Evolutionary conservation across 2,888 invertebrate genomes (phyloP).

Genomic region (Sarcophaga carnaria): DNA sequence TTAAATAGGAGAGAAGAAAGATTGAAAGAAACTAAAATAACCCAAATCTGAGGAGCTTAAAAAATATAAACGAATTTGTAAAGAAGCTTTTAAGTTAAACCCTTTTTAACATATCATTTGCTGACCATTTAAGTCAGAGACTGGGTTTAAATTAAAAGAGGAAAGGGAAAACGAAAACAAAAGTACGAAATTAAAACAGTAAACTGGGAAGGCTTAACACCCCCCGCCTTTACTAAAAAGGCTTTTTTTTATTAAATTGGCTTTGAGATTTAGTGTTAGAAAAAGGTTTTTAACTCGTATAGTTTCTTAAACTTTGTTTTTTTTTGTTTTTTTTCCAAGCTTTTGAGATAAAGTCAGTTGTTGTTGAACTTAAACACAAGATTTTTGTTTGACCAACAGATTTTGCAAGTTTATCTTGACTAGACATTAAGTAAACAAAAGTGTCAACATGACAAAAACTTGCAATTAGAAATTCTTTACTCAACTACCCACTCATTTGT

Average conservation of each 20-base stretch:
- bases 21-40: conserved; percentile 13
- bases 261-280: neutral
- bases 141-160: neutral
- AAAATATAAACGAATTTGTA: conserved; percentile 3
- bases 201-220: neutral
- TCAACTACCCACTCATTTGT: neutral
- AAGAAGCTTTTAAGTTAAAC: conserved; percentile 21
- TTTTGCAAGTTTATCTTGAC: conserved; percentile 29
- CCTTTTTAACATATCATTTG: neutral
- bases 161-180: neutral
- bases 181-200: too few relatives aligned
- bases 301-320: neutral
- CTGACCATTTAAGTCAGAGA: conserved; percentile 1
- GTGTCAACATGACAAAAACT: conserved; percentile 67
- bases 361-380: conserved; percentile 23
- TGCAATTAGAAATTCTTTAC: neutral
- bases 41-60: conserved; percentile 34
- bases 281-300: neutral
- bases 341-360: conserved; percentile 24
- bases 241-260: too few relatives aligned
- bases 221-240: too few relatives aligned
- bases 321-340: neutral
- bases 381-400: conserved; percentile 40
- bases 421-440: conserved; percentile 64
- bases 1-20: too few relatives aligned